phyloP scores from a whole-genome alignment of 2,113 vertebrate species.

The Rhizomys pruinosus region DNA sequence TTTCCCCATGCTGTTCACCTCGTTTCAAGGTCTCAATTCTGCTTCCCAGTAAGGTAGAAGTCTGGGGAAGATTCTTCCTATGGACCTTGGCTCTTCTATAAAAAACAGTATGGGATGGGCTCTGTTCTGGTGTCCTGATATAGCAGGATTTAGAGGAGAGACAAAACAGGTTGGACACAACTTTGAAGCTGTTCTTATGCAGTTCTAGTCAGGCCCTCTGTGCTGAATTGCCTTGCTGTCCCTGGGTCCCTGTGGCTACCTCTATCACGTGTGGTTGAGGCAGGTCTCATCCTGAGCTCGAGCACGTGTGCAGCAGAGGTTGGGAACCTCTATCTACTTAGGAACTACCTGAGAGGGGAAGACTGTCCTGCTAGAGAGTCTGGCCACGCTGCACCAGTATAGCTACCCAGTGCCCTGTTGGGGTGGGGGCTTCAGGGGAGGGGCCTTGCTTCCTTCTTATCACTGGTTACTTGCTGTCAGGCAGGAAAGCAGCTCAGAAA shows the following conservation, averaged over 20 bases:
- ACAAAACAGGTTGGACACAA: neutral
- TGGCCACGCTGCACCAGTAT: rapidly evolving
- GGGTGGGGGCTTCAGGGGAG: neutral
- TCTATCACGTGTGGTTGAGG: neutral
- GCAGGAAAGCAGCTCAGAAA: neutral
- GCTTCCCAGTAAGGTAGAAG: neutral
- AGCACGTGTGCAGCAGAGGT: neutral
- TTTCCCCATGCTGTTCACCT: rapidly evolving
- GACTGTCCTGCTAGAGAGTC: neutral
- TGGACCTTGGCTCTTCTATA: neutral
- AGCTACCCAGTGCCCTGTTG: rapidly evolving
- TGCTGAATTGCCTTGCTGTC: rapidly evolving
- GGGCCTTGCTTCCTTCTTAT: neutral
- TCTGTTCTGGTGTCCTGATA: too few relatives aligned
- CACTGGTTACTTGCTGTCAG: neutral
- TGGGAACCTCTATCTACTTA: neutral
- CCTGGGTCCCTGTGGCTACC: neutral
- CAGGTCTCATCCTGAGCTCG: neutral
- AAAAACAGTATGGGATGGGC: rapidly evolving
- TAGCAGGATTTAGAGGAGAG: neutral
- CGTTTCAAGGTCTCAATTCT: neutral
- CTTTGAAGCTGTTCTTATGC: neutral
- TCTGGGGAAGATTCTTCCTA: rapidly evolving
- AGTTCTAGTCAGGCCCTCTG: too few relatives aligned
- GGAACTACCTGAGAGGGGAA: neutral